phyloP scores from a whole-genome alignment of 2,888 invertebrate genomes.

The Argyra leucocephala region DNA sequence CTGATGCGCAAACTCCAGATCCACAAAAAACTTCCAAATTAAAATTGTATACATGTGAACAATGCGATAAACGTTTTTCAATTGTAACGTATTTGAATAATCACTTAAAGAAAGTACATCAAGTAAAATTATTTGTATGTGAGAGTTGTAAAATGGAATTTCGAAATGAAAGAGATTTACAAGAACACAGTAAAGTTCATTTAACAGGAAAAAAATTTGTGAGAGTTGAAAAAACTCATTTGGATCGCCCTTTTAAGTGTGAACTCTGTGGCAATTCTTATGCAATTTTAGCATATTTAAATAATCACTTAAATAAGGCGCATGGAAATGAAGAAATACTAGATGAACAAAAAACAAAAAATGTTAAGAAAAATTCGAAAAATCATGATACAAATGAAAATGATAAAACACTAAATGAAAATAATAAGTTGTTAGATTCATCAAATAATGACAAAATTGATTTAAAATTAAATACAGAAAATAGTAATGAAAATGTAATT shows the following conservation, averaged over 20 bases:
- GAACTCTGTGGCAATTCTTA: background rate
- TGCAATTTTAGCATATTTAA: background rate
- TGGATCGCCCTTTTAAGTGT: background rate
- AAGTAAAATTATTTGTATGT: slow-evolving; percentile 3
- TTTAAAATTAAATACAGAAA: too few species aligned
- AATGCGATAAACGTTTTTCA: background rate
- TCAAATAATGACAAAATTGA: background rate
- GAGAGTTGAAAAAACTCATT: background rate
- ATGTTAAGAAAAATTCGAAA: background rate
- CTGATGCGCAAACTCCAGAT: background rate
- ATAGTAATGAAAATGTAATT: background rate
- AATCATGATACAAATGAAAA: background rate
- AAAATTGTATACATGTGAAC: background rate
- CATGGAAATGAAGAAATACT: background rate
- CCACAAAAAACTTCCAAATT: background rate
- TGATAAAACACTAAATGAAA: background rate
- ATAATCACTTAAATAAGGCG: background rate
- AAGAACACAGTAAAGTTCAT: background rate
- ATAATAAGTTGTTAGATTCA: background rate
- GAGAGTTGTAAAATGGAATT: background rate
- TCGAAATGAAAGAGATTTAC: background rate
- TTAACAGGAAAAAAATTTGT: background rate
- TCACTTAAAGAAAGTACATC: slow-evolving; percentile 1
- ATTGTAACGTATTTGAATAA: background rate
- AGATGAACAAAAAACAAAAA: background rate